These are phyloP conservation scores for Lithobius niger DNA, from an alignment of 1,140 invertebrate species.

Conservation along the genomic window DNA sequence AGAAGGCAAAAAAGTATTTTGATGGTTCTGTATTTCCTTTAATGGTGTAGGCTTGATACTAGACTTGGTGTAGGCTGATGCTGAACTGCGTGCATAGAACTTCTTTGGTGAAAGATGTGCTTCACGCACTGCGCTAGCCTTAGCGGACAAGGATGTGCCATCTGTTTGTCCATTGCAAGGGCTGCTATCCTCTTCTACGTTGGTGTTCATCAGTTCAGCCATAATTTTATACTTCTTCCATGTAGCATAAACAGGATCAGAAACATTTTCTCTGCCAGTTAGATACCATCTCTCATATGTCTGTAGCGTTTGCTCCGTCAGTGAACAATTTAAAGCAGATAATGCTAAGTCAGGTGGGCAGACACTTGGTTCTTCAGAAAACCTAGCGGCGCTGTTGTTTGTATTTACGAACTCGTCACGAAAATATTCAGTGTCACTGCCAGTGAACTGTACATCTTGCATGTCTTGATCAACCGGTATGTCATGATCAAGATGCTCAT, in stretches of 20 bases:
- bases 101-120: neutral
- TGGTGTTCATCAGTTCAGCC: neutral
- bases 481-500: neutral
- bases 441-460: neutral
- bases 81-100: neutral
- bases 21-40: neutral
- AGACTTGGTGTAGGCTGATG: too few relatives aligned
- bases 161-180: neutral
- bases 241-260: neutral
- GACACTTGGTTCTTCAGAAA: neutral
- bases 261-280: too few relatives aligned
- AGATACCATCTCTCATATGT: neutral
- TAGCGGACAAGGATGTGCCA: neutral
- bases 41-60: neutral
- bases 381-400: neutral
- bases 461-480: neutral
- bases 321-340: neutral
- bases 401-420: neutral
- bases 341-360: neutral
- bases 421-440: neutral
- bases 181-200: neutral
- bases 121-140: too few relatives aligned
- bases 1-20: neutral
- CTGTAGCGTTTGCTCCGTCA: neutral
- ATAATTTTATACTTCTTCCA: neutral